A percentile compares a stretch with the other conserved stretches of the same genome.
phyloP scores from a whole-genome alignment of 2,797 vertebrate species.

The Clarias pachynema region DNA sequence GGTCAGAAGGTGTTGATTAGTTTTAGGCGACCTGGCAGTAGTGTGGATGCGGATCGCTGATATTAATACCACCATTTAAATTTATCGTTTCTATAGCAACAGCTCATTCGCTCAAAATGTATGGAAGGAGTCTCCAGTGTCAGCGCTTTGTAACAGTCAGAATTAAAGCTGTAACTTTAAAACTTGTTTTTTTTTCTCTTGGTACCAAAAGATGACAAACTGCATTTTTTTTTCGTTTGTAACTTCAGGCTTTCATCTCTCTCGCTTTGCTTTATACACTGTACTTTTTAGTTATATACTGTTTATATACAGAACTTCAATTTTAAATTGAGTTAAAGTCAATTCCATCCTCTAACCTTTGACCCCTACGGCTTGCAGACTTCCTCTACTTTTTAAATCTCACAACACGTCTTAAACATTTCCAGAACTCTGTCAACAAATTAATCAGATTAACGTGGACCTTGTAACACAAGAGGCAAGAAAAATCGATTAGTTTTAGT shows the following conservation, averaged over 20 bases:
- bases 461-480: slow-evolving; percentile 59
- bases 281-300: not conserved
- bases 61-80: too few relatives aligned
- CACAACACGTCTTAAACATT: slow-evolving; percentile 50
- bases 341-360: slow-evolving; percentile 42
- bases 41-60: not conserved
- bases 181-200: not conserved
- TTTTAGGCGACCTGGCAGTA: not conserved
- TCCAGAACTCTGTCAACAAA: slow-evolving; percentile 54
- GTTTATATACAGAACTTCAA: not conserved
- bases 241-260: not conserved
- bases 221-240: not conserved
- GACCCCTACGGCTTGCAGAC: slow-evolving; percentile 28
- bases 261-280: not conserved
- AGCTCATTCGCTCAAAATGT: not conserved
- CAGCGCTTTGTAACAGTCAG: not conserved
- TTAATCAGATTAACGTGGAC: slow-evolving; percentile 61
- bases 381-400: slow-evolving; percentile 52
- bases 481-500: slow-evolving; percentile 69
- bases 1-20: not conserved
- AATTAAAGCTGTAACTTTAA: not conserved
- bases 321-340: not conserved
- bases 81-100: not conserved
- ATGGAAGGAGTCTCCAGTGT: not conserved
- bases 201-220: not conserved